These are phyloP conservation scores for Resseliella maxima DNA, from an alignment of 2,888 invertebrate genomes.

Conservation along the genomic window DNA sequence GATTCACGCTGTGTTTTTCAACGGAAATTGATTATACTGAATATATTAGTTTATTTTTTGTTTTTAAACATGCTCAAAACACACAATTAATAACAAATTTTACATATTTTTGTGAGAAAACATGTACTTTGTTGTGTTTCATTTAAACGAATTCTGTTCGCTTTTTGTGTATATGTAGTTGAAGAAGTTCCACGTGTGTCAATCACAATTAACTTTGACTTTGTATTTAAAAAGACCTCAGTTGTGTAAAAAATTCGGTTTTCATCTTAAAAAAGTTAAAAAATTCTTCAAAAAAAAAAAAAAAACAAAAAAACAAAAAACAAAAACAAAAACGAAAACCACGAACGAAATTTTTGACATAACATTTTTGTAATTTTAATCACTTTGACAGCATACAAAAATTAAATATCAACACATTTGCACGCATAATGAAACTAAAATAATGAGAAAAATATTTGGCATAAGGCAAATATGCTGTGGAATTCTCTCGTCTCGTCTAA, in stretches of 20 bases:
- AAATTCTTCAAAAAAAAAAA: no score
- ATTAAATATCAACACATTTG: conserved; percentile 14
- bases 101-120: no score
- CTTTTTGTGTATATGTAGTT: no score
- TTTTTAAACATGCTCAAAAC: not conserved
- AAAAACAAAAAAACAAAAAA: not conserved
- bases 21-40: not conserved
- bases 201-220: not conserved
- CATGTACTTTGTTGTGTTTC: no score
- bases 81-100: not conserved
- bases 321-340: not conserved
- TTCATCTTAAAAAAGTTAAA: no score
- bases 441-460: not conserved
- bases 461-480: no score
- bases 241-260: conserved; percentile 27
- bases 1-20: not conserved
- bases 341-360: no score
- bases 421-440: conserved; percentile 22
- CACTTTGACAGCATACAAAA: not conserved
- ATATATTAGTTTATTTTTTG: not conserved
- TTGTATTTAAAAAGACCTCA: not conserved
- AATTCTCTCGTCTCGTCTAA: not conserved
- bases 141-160: no score
- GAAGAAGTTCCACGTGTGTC: not conserved
- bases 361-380: not conserved